These are phyloP conservation scores for Catharus minimus DNA, from an alignment of 2,113 vertebrate species.

Conservation along the genomic window DNA sequence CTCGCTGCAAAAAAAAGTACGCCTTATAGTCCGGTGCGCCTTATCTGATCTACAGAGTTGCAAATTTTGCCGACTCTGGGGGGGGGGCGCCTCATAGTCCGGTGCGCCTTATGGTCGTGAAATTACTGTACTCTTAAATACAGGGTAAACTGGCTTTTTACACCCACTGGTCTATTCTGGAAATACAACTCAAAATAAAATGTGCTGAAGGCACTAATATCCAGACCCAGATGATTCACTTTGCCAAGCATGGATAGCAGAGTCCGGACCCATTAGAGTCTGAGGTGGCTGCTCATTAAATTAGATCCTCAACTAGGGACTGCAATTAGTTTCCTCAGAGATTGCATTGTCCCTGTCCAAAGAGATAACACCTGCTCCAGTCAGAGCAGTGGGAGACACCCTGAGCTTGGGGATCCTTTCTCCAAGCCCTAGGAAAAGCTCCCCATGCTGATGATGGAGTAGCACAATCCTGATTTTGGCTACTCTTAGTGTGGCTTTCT, in stretches of 20 bases:
- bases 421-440: background rate
- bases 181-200: no score
- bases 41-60: no score
- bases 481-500: background rate
- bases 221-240: no score
- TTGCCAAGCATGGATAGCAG: background rate
- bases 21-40: no score
- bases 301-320: background rate
- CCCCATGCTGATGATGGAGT: background rate
- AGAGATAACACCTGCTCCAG: background rate
- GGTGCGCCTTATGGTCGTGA: no score
- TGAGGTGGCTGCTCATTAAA: background rate
- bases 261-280: background rate
- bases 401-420: background rate
- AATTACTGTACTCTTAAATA: no score
- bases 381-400: background rate
- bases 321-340: background rate
- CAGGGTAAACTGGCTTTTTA: no score
- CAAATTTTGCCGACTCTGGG: no score
- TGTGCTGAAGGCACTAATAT: no score
- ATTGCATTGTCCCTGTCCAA: background rate
- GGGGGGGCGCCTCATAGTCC: no score
- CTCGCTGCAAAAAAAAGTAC: no score
- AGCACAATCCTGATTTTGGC: background rate
- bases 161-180: no score